These are phyloP conservation scores for Melospiza georgiana DNA, from an alignment of 2,113 vertebrate species.

Conservation along the genomic window DNA sequence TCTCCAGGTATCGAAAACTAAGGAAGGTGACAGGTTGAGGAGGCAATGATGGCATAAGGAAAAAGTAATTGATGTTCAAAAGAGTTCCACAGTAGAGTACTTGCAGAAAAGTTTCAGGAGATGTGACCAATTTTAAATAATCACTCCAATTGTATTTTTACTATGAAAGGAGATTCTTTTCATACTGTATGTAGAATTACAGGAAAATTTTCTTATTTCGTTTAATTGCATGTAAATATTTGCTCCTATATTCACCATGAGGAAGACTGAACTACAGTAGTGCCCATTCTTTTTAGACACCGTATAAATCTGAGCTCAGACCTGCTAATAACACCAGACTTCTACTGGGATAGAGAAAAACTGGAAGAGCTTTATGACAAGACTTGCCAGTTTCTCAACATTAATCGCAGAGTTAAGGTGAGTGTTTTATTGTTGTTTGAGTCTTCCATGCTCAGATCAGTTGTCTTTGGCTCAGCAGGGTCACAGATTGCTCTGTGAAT, in stretches of 20 bases:
- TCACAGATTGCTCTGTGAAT: neutral
- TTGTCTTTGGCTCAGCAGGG: neutral
- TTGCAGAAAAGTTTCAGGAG: neutral
- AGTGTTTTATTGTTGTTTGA: neutral
- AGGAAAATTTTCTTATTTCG: neutral
- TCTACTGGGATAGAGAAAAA: slow-evolving; percentile 98
- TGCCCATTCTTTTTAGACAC: slow-evolving; percentile 80
- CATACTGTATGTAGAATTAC: neutral
- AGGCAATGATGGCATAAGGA: neutral
- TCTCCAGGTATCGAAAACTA: neutral
- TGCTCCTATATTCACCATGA: neutral
- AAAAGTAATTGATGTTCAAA: neutral
- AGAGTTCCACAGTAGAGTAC: neutral
- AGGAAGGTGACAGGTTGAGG: neutral
- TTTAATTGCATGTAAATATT: neutral
- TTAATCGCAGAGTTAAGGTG: slow-evolving; percentile 95
- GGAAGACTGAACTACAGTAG: neutral
- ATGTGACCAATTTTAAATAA: neutral
- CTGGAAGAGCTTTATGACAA: slow-evolving; percentile 96
- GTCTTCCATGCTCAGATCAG: neutral
- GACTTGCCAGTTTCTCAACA: slow-evolving; percentile 95
- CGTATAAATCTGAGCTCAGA: slow-evolving; percentile 97
- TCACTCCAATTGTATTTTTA: neutral
- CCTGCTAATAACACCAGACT: slow-evolving; percentile 94
- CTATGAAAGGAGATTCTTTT: neutral